Percentiles rank a stretch among this genome's conserved stretches.
Conservation (phyloP, 2,797 vertebrate genomes). For the Orientallactaga sibirica region DNA sequence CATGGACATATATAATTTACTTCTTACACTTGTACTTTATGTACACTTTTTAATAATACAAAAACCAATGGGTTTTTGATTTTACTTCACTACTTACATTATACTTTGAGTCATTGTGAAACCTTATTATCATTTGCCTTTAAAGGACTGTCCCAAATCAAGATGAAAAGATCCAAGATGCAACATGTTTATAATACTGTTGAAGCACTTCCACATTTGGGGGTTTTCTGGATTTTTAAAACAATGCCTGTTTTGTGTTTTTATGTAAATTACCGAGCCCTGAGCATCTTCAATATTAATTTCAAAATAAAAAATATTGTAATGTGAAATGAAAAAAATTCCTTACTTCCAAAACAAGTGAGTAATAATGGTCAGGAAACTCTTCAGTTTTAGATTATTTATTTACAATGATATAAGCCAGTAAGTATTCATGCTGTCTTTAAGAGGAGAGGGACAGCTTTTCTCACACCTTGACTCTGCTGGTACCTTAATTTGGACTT, state of each 20-base stretch:
- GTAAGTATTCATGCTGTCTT: no score
- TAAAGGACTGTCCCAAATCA: not conserved
- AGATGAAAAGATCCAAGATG: not conserved
- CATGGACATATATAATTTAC: not conserved
- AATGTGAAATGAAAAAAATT: no score
- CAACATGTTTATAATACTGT: not conserved
- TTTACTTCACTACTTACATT: not conserved
- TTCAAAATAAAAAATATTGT: no score
- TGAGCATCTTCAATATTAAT: not conserved
- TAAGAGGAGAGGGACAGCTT: no score
- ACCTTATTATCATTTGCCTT: not conserved
- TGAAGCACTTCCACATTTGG: not conserved
- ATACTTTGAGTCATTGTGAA: not conserved
- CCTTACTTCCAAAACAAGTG: no score
- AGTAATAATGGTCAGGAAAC: no score
- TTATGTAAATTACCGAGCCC: not conserved
- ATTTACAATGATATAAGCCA: no score
- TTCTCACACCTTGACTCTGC: no score
- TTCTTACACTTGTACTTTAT: not conserved
- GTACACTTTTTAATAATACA: not conserved
- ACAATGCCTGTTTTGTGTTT: not conserved
- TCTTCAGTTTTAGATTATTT: no score
- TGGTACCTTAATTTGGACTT: no score
- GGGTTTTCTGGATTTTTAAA: not conserved
- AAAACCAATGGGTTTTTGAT: not conserved